These are phyloP conservation scores for Salpingus planirostris DNA, from an alignment of 2,888 invertebrate genomes.

Conservation along the genomic window DNA sequence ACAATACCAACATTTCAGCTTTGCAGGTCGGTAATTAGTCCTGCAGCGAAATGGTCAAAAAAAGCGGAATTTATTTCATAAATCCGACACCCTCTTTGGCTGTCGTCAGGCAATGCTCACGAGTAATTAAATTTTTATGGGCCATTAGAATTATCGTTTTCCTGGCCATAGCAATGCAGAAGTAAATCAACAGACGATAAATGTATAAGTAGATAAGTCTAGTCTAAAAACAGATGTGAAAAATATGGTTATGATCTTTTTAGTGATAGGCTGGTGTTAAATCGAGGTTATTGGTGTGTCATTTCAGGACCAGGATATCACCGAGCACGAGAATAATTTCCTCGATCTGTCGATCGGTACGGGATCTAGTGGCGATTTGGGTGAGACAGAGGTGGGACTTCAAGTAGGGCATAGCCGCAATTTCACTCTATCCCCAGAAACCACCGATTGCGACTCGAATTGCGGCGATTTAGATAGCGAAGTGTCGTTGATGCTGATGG, in stretches of 20 bases:
- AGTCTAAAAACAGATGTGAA: too few species aligned
- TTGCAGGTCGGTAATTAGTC: too few species aligned
- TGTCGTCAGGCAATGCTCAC: too few species aligned
- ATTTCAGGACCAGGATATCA: constrained; percentile 43
- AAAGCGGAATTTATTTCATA: too few species aligned
- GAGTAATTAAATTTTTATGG: too few species aligned
- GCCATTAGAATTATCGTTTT: too few species aligned
- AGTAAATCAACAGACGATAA: too few species aligned
- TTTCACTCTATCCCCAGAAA: constrained; percentile 85
- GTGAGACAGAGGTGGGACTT: constrained; percentile 54
- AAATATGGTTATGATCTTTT: too few species aligned
- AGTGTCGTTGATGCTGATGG: constrained; percentile 67
- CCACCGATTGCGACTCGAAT: constrained; percentile 86
- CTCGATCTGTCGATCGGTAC: constrained; percentile 53
- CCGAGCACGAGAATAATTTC: constrained; percentile 51
- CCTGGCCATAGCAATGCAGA: too few species aligned
- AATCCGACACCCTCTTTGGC: too few species aligned
- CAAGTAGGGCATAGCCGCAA: constrained; percentile 67
- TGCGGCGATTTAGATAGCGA: constrained; percentile 81
- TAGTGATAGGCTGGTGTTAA: background rate
- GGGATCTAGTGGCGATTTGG: constrained; percentile 54
- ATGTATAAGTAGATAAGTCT: too few species aligned
- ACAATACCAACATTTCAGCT: constrained; percentile 51
- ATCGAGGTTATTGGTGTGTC: constrained; percentile 5
- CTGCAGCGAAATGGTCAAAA: too few species aligned